Conservation (phyloP, 2,888 invertebrate species). For the Antheraea yamamai region DNA sequence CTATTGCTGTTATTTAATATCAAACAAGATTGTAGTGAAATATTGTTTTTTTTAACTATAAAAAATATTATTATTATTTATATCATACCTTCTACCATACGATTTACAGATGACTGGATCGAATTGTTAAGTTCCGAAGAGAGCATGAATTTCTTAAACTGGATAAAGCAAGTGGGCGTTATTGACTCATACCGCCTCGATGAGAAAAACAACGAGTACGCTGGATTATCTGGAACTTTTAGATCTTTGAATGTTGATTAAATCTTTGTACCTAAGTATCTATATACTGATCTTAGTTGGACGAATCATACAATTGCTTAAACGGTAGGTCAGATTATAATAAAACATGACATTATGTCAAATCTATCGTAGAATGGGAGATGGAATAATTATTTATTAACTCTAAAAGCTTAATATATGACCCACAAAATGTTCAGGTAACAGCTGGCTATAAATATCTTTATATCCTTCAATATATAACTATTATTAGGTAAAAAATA, state of each 20-base stretch:
- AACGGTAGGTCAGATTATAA: not conserved
- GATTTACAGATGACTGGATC: conserved; percentile 31
- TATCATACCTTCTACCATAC: not conserved
- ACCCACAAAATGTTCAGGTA: too few species aligned
- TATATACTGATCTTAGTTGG: not conserved
- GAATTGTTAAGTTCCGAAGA: conserved; percentile 29
- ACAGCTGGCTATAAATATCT: too few species aligned
- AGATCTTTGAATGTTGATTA: conserved; percentile 32
- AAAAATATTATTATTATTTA: too few species aligned
- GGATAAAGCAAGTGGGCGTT: conserved; percentile 27
- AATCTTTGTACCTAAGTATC: not conserved
- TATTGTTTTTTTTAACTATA: too few species aligned
- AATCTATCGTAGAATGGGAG: too few species aligned
- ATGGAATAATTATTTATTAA: too few species aligned
- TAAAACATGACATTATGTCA: not conserved
- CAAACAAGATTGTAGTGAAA: too few species aligned
- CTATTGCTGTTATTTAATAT: too few species aligned
- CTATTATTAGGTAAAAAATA: too few species aligned
- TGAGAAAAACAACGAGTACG: conserved; percentile 27
- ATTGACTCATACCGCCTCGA: conserved; percentile 27
- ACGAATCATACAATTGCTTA: not conserved
- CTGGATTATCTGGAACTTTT: conserved; percentile 40
- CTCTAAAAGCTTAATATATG: too few species aligned
- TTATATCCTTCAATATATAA: too few species aligned
- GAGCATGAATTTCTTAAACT: conserved; percentile 31